Conservation (phyloP, 2,797 vertebrate genomes). For the Phoeniculus purpureus region DNA sequence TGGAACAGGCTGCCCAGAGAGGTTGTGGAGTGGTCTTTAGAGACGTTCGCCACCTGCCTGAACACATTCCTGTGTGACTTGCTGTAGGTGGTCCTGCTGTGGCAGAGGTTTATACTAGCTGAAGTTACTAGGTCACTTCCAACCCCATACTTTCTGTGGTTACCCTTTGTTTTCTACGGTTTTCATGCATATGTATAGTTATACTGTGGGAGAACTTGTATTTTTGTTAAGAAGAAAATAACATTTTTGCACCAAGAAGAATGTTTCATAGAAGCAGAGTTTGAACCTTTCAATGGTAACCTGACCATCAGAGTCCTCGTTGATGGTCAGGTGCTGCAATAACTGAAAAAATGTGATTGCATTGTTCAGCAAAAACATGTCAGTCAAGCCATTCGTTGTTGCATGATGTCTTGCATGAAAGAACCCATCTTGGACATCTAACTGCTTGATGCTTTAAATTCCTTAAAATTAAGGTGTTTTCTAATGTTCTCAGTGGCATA, state of each 20-base stretch:
- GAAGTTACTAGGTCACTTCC: too few relatives aligned
- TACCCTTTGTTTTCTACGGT: neutral
- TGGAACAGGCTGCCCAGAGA: too few relatives aligned
- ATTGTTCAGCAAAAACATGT: neutral
- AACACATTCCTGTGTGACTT: too few relatives aligned
- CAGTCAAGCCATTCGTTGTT: neutral
- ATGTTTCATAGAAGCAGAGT: neutral
- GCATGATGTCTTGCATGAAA: neutral
- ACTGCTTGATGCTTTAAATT: neutral
- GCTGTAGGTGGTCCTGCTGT: too few relatives aligned
- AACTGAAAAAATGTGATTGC: neutral
- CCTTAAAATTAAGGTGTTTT: neutral
- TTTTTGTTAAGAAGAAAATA: neutral
- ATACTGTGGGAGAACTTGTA: neutral
- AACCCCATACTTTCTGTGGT: too few relatives aligned
- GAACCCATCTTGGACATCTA: rapidly evolving
- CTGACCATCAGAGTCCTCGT: neutral
- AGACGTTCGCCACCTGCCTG: too few relatives aligned
- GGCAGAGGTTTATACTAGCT: too few relatives aligned
- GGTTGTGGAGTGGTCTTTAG: too few relatives aligned
- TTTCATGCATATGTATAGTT: neutral
- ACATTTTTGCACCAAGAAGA: neutral
- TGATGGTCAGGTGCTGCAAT: neutral
- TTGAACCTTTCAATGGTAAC: neutral
- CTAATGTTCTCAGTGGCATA: neutral